Evolutionary conservation across 2,888 invertebrate species (phyloP).

Genomic region (Hofmannophila pseudospretella): DNA sequence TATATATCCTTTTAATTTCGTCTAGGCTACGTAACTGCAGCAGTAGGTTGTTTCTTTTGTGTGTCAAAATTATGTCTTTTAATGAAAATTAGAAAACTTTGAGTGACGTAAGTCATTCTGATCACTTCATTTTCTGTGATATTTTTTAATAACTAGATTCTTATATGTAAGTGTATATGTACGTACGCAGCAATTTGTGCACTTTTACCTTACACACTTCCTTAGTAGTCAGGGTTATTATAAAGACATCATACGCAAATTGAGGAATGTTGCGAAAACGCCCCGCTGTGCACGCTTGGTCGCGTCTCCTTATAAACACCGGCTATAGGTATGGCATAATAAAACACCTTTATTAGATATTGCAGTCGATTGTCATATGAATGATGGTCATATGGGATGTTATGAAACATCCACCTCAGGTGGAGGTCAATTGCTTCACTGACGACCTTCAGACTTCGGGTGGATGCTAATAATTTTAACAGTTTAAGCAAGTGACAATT

Average conservation of each 20-base stretch:
- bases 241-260: too few relatives aligned
- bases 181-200: too few relatives aligned
- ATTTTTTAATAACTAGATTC: too few relatives aligned
- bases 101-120: too few relatives aligned
- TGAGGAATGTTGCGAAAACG: constrained; percentile 19
- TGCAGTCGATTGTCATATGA: constrained; percentile 23
- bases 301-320: constrained; percentile 20
- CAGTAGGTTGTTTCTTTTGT: too few relatives aligned
- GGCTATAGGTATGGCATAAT: constrained; percentile 11
- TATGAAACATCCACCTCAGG: constrained; percentile 15
- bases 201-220: too few relatives aligned
- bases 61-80: too few relatives aligned
- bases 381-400: constrained; percentile 8
- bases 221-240: neutral
- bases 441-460: neutral
- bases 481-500: neutral
- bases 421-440: constrained; percentile 5
- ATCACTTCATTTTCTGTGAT: too few relatives aligned
- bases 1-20: too few relatives aligned
- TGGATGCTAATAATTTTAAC: neutral
- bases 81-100: too few relatives aligned
- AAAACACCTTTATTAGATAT: constrained; percentile 14
- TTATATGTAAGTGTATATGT: too few relatives aligned
- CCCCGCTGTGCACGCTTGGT: constrained; percentile 21
- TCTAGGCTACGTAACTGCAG: too few relatives aligned